Conservation (phyloP, 2,888 invertebrate species). For the Meloe dianella region DNA sequence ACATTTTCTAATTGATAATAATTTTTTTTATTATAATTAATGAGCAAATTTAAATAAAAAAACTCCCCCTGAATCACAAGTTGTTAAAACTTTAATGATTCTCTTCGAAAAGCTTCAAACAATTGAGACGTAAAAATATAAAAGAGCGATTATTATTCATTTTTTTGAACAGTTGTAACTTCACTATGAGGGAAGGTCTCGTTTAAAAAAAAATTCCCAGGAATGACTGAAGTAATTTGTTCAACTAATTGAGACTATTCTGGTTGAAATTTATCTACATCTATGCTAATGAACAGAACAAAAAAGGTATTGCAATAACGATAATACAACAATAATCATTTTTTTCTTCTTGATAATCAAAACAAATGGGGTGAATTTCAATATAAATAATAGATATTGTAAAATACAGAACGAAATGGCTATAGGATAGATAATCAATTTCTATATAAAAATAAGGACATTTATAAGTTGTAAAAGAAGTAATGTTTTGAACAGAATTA, state of each 20-base stretch:
- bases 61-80: neutral
- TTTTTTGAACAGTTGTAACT: neutral
- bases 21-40: slow-evolving; percentile 1
- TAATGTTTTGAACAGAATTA: no score
- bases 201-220: neutral
- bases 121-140: slow-evolving; percentile 13
- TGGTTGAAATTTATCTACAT: slow-evolving; percentile 9
- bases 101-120: neutral
- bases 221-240: slow-evolving; percentile 10
- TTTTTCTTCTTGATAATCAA: slow-evolving; percentile 1
- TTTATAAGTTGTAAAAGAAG: neutral
- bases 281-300: slow-evolving; percentile 11
- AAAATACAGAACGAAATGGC: neutral
- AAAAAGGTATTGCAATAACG: neutral
- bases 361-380: neutral
- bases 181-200: neutral
- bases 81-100: slow-evolving; percentile 12
- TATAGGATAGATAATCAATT: neutral
- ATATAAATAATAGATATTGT: neutral
- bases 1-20: neutral
- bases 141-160: neutral
- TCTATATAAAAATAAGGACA: neutral
- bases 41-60: slow-evolving; percentile 5
- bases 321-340: neutral
- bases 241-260: slow-evolving; percentile 11